phyloP scores from a whole-genome alignment of 2,113 vertebrate genomes.

The Aix galericulata region DNA sequence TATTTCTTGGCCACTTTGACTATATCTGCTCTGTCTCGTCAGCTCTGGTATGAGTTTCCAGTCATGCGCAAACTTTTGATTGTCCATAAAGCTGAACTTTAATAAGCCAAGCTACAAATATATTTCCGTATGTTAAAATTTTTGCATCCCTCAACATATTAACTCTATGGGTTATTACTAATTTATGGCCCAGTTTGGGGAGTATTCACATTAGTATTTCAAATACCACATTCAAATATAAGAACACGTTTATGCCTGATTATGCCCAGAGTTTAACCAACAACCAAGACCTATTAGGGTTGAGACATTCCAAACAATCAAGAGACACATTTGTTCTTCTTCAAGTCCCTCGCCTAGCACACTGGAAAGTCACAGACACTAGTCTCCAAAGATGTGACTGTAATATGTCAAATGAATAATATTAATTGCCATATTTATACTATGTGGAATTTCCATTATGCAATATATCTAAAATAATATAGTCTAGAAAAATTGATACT shows the following conservation, averaged over 20 bases:
- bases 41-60: background rate
- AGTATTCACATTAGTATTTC: background rate
- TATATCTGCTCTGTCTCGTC: too few relatives aligned
- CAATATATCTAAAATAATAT: background rate
- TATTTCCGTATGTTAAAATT: background rate
- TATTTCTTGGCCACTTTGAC: background rate
- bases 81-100: background rate
- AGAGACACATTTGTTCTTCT: background rate
- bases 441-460: background rate
- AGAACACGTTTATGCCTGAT: background rate
- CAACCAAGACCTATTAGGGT: background rate
- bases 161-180: background rate
- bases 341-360: background rate
- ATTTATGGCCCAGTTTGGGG: background rate
- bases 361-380: background rate
- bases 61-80: background rate
- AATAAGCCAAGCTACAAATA: background rate
- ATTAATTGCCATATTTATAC: background rate
- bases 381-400: background rate
- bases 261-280: background rate
- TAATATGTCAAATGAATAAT: background rate
- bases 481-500: background rate
- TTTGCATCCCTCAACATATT: background rate
- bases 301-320: background rate
- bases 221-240: background rate